Percentiles rank a stretch among this genome's conserved stretches.
These are phyloP conservation scores for Aphrocallistes beatrix DNA, from an alignment of 37 sponge, comb jelly and placozoan species.

Conservation along the genomic window DNA sequence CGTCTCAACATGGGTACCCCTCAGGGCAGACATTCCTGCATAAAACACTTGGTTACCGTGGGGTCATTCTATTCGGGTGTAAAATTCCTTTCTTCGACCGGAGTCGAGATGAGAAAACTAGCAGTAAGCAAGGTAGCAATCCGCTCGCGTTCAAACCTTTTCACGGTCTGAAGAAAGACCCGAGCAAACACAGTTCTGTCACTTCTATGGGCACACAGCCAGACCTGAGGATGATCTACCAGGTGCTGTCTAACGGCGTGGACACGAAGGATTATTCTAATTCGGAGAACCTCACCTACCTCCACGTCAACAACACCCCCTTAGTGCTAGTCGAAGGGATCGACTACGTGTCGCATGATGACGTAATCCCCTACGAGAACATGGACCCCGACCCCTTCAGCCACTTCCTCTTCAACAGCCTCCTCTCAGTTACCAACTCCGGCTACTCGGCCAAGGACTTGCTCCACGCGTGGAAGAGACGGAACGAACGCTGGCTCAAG, in stretches of 20 bases:
- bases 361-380: constrained; percentile 70
- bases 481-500: constrained; percentile 72
- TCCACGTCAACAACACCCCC: constrained; percentile 3
- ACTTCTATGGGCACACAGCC: background rate
- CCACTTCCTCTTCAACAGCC: constrained; percentile 74
- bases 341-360: constrained; percentile 91
- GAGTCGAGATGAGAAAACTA: constrained; percentile 27
- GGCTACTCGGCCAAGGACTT: constrained; percentile 31
- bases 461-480: constrained; percentile 50
- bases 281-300: background rate
- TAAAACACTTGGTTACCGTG: constrained; percentile 79
- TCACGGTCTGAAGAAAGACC: background rate
- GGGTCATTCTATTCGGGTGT: constrained; percentile 85
- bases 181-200: background rate
- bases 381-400: constrained; percentile 54
- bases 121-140: background rate
- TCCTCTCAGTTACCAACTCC: constrained; percentile 37
- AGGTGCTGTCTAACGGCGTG: background rate
- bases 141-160: background rate
- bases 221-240: background rate
- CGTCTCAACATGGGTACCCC: background rate
- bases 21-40: constrained; percentile 61
- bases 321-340: constrained; percentile 40
- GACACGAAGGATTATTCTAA: background rate
- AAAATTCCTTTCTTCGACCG: constrained; percentile 65